These are phyloP conservation scores for Hyperoodon ampullatus DNA, from an alignment of 2,113 vertebrate genomes.

Conservation along the genomic window DNA sequence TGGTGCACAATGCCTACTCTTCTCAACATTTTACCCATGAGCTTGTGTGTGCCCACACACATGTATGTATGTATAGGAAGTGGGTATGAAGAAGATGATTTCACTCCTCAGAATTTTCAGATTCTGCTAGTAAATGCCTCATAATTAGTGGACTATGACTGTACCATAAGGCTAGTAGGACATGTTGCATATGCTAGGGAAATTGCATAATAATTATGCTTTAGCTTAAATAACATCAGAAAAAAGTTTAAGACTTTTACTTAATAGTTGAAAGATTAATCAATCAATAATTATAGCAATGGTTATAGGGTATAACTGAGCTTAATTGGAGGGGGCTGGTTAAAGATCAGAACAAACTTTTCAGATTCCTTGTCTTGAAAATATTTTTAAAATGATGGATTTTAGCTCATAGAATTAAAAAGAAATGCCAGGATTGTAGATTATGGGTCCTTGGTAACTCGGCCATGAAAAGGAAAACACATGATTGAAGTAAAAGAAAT, in stretches of 20 bases:
- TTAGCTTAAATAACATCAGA: slow-evolving; percentile 85
- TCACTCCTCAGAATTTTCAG: neutral
- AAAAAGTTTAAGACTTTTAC: slow-evolving; percentile 85
- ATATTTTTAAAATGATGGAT: slow-evolving; percentile 83
- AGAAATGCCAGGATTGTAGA: slow-evolving; percentile 65
- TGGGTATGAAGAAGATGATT: neutral
- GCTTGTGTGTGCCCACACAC: neutral
- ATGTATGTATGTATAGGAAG: neutral
- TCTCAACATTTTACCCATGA: neutral
- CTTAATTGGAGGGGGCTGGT: slow-evolving; percentile 86
- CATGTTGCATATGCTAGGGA: slow-evolving; percentile 79
- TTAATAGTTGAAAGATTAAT: slow-evolving; percentile 89
- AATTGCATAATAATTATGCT: slow-evolving; percentile 87
- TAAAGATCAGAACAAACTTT: slow-evolving; percentile 87
- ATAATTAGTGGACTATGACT: slow-evolving; percentile 50
- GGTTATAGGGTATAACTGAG: slow-evolving; percentile 87
- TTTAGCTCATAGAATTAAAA: slow-evolving; percentile 73
- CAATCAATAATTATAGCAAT: slow-evolving; percentile 89
- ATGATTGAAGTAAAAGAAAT: slow-evolving; percentile 56
- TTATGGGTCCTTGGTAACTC: slow-evolving; percentile 54
- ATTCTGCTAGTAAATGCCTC: slow-evolving; percentile 29
- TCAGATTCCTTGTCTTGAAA: slow-evolving; percentile 81
- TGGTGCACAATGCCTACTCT: neutral
- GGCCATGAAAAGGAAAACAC: slow-evolving; percentile 46
- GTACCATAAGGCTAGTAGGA: slow-evolving; percentile 72